A percentile compares a stretch with the other conserved stretches of the same genome.
These are phyloP conservation scores for Garrulus glandarius DNA, from an alignment of 2,797 vertebrate species.

Conservation along the genomic window DNA sequence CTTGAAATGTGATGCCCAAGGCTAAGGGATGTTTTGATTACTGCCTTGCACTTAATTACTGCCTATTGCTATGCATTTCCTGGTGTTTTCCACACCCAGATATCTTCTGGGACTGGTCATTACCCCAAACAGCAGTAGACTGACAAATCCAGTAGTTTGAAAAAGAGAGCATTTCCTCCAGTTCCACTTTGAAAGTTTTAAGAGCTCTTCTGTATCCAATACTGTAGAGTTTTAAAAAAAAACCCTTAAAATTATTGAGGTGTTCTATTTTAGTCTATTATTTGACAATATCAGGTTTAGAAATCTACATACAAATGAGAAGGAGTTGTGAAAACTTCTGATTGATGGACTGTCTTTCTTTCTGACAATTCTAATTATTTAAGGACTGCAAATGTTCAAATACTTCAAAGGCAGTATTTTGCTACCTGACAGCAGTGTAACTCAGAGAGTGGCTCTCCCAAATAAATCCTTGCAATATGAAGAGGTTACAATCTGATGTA, in stretches of 20 bases:
- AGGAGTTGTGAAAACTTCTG: not conserved
- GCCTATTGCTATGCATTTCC: not conserved
- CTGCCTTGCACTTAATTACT: not conserved
- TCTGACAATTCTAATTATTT: not conserved
- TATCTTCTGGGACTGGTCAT: not conserved
- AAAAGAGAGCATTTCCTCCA: not conserved
- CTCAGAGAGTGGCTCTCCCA: not conserved
- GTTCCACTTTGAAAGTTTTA: not conserved
- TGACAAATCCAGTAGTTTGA: not conserved
- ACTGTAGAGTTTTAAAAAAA: not conserved
- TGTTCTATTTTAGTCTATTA: not conserved
- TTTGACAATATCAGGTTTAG: not conserved
- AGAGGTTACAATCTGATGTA: not conserved
- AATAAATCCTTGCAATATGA: not conserved
- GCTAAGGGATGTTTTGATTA: not conserved
- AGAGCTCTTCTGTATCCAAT: not conserved
- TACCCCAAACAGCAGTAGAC: not conserved
- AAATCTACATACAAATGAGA: not conserved
- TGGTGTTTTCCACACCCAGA: not conserved
- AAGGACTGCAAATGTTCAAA: not conserved
- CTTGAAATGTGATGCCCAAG: not conserved
- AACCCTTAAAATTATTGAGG: not conserved
- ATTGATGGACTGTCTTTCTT: not conserved
- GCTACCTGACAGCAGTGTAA: not conserved
- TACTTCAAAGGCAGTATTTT: not conserved